Evolutionary conservation across 37 sponge, comb jelly and placozoan species (phyloP), one percentile per base, ranked within the genome.

Genomic region (Cliona cf. orientalis): DNA sequence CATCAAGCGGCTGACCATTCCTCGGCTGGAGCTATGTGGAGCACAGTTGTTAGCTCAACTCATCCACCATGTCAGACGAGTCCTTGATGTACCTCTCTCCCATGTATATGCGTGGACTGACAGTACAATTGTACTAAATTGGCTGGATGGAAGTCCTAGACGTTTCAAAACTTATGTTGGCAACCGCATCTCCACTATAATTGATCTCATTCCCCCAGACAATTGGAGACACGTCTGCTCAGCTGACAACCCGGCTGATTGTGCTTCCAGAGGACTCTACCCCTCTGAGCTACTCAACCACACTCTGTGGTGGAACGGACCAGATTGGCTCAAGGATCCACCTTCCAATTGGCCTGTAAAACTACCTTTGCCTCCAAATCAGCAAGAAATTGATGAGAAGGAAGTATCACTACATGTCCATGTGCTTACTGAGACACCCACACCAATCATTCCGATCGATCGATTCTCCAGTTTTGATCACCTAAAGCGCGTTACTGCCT

Each of bases 91-190:
- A 9, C 68, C 77, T 6, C 62, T 65, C 76, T 68, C 76, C 34
- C 38, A 49, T 66, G 77, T 75, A 25, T 43, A 68, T 66, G 76
- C 77, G 2, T 84, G 76, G 76, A 68, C 84, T 22, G 84, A 83
- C n/a, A 83, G 84, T 56, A 57, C 56, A 3, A 81, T 81, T 43
- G 82, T 81, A n/a, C 72, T 81, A 35, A 72, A 39, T 57, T 81
- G 82, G 82, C 42, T 81, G 66, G 46, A 65, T 55, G 71, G 71
- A 17, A 80, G 58, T 56, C 58, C n/a, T n/a, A n/a, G n/a, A n/a
- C n/a, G n/a, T n/a, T n/a, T n/a, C n/a, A n/a, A n/a, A n/a, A n/a
- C n/a, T n/a, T n/a, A n/a, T n/a, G n/a, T n/a, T n/a, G n/a, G n/a
- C n/a, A 78, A 78, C 35, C 44, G 79, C 4, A 55, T 78, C 6